Conservation (phyloP, 2,113 vertebrate genomes). For the Cisticola juncidis region DNA sequence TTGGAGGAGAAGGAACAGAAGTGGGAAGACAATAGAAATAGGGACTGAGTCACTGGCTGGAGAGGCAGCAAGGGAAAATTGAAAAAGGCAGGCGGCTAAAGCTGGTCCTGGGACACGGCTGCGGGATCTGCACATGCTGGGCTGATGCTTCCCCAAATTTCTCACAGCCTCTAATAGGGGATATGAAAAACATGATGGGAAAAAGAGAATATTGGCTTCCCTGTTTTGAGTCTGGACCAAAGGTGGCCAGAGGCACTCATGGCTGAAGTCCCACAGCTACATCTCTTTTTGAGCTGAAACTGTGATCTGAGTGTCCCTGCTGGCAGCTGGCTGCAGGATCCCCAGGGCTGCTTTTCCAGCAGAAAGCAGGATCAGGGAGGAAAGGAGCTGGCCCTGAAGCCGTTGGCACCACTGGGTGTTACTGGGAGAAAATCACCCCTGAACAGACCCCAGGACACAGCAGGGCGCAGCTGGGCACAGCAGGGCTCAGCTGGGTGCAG, state of each 20-base stretch:
- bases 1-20: conserved; percentile 33
- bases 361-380: background rate
- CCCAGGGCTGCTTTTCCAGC: background rate
- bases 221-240: background rate
- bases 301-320: background rate
- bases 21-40: conserved; percentile 52
- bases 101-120: background rate
- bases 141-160: background rate
- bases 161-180: background rate
- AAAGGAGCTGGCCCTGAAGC: background rate
- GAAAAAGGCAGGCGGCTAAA: background rate
- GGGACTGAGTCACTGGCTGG: conserved; percentile 35
- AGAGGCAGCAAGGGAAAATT: background rate
- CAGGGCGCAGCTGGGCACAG: background rate
- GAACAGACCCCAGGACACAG: background rate
- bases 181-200: background rate
- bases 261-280: background rate
- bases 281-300: background rate
- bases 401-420: background rate
- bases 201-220: background rate
- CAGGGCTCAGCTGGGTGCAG: background rate
- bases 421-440: background rate
- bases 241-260: background rate
- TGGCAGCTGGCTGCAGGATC: background rate
- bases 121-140: background rate